A percentile compares a stretch with the other conserved stretches of the same genome.
Conservation (phyloP, 2,797 vertebrate genomes). For the Microcaecilia unicolor region DNA sequence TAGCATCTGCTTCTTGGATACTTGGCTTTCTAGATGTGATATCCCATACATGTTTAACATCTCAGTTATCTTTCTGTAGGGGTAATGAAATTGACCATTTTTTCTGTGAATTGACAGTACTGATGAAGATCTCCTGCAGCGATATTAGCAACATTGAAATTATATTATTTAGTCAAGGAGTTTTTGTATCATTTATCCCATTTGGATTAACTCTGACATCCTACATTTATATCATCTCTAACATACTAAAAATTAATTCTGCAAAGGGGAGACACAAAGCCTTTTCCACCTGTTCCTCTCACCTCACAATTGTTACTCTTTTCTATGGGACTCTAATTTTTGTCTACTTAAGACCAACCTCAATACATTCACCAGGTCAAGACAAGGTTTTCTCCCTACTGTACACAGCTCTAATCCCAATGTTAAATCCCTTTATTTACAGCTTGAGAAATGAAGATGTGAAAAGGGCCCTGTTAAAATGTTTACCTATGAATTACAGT, state of each 20-base stretch:
- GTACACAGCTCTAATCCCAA: conserved; percentile 19
- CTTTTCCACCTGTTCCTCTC: conserved; percentile 10
- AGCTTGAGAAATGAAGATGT: conserved; percentile 27
- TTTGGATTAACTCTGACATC: conserved; percentile 8
- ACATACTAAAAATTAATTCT: conserved; percentile 1
- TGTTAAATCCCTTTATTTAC: conserved; percentile 28
- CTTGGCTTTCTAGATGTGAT: conserved; percentile 13
- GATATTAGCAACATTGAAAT: conserved; percentile 5
- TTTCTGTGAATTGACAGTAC: conserved; percentile 15
- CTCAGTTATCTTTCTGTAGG: conserved; percentile 7
- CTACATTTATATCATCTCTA: conserved; percentile 12
- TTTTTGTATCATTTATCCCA: neutral
- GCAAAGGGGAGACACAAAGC: neutral
- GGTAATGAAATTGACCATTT: conserved; percentile 8
- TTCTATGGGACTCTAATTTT: conserved; percentile 16
- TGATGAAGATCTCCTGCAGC: conserved; percentile 16
- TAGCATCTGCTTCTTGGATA: conserved; percentile 5
- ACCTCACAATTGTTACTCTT: conserved; percentile 9
- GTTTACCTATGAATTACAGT: too few relatives aligned
- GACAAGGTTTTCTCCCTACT: conserved; percentile 17
- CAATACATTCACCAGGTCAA: conserved; percentile 4
- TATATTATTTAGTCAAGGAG: conserved; percentile 8
- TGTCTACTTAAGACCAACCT: conserved; percentile 16
- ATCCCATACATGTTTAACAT: conserved; percentile 4
- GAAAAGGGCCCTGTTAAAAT: conserved; percentile 8